Evolutionary conservation across 2,888 invertebrate genomes (phyloP), one percentile per base, ranked within the genome.

Genomic region (Drosophila vallismaia): DNA sequence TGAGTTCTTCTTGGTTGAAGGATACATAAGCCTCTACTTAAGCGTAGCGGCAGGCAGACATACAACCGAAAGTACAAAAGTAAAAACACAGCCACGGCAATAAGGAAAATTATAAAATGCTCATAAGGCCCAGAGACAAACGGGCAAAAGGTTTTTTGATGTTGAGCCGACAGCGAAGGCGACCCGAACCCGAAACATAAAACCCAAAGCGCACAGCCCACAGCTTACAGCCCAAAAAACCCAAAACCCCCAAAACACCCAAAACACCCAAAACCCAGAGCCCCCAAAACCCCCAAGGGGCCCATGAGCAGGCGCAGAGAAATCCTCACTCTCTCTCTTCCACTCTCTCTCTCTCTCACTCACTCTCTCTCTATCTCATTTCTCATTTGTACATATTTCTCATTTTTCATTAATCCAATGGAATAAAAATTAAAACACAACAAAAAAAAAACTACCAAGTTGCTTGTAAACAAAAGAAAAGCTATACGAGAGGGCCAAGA

Each of bases 241-340:
- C 19, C 19, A 19, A 19, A 19, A 19, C 19, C 19, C 19, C 19
- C 56, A 14, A 36, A 51, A 73, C 53, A 46, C 45, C 40, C 33
- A 19, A 28, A 8, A 14, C 40, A n/a, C 40, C 38, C 14, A 19
- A 19, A 8, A 5, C 49, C 31, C 45, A 59, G 28, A 44, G 49
- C 67, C 38, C 33, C 51, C 36, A 42, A 42, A 48, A 44, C 62
- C 45, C 74, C 66, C 58, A 55, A 48, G 75, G 81, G 67, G 46
- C 48, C 67, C 51, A 40, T 76, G 66, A 57, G 64, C 74, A 76
- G 67, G 86, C 85, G 79, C 82, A 81, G 85, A 81, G 70, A 64
- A 59, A 49, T 8, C 26, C 14, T 48, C 36, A 40, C 66, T 57
- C 64, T 57, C 59, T 19, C 24, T 46, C 31, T 46, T 10, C 6